A percentile compares a stretch with the other conserved stretches of the same genome.
These are phyloP conservation scores for Anthoscopus minutus DNA, from an alignment of 2,113 vertebrate species.

Conservation along the genomic window DNA sequence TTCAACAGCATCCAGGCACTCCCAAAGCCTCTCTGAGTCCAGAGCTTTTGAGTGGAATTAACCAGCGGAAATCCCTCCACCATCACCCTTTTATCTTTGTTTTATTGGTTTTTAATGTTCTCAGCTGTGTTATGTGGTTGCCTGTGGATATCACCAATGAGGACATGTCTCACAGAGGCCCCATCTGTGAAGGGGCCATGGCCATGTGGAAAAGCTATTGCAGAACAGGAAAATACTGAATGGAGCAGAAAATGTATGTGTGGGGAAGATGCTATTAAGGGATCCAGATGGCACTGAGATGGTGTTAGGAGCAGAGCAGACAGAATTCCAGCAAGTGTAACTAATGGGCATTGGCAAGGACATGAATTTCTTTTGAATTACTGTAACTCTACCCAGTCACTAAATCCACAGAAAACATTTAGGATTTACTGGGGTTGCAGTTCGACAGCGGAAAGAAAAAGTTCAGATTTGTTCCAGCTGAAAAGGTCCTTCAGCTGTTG, in stretches of 20 bases:
- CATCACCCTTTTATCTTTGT: background rate
- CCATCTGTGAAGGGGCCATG: background rate
- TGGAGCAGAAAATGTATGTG: constrained; percentile 30
- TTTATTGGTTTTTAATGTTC: background rate
- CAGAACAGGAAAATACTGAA: background rate
- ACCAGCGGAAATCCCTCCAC: background rate
- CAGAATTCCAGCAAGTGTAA: constrained; percentile 51
- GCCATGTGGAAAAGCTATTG: constrained; percentile 22
- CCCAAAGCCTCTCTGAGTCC: background rate
- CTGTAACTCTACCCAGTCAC: constrained; percentile 38
- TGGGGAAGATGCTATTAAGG: background rate
- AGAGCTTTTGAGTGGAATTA: background rate
- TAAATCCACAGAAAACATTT: constrained; percentile 58
- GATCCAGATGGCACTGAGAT: constrained; percentile 29
- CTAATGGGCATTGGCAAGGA: constrained; percentile 53
- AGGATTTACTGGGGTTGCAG: constrained; percentile 46
- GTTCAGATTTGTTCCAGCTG: constrained; percentile 58
- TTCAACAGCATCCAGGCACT: background rate
- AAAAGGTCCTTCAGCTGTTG: constrained; percentile 30
- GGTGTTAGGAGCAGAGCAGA: constrained; percentile 28
- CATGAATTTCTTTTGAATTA: constrained; percentile 48
- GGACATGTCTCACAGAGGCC: background rate
- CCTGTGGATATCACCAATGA: background rate
- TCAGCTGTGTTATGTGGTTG: background rate
- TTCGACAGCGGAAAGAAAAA: constrained; percentile 28